Percentiles rank a stretch among this genome's conserved stretches.
phyloP scores from a whole-genome alignment of 2,113 vertebrate species.

The Megalops atlanticus region DNA sequence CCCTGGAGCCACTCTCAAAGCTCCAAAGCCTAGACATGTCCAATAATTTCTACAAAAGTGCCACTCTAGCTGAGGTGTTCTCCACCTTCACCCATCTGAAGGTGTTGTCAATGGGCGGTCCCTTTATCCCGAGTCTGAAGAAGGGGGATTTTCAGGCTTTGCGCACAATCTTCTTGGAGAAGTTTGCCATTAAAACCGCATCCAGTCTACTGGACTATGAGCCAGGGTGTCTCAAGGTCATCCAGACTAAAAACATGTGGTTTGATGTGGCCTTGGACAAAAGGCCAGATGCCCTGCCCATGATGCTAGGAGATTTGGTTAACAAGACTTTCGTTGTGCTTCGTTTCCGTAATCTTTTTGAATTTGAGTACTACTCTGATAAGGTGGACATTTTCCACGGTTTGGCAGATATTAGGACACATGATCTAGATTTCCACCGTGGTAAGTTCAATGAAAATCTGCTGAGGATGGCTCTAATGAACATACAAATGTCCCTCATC shows the following conservation, averaged over 20 bases:
- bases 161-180: constrained; percentile 57
- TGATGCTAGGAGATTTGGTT: constrained; percentile 70
- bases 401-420: constrained; percentile 52
- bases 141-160: constrained; percentile 64
- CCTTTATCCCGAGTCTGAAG: constrained; percentile 61
- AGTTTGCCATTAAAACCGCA: constrained; percentile 76
- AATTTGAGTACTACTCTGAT: constrained; percentile 75
- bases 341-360: constrained; percentile 81
- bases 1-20: constrained; percentile 59
- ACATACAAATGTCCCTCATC: constrained; percentile 61
- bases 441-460: constrained; percentile 83
- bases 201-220: constrained; percentile 71
- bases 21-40: constrained; percentile 70
- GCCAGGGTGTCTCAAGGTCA: constrained; percentile 66
- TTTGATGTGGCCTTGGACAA: constrained; percentile 75
- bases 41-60: constrained; percentile 74
- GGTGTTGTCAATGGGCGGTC: constrained; percentile 73
- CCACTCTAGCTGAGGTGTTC: constrained; percentile 59
- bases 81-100: constrained; percentile 56
- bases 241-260: constrained; percentile 68
- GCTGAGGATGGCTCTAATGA: constrained; percentile 69
- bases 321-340: constrained; percentile 64
- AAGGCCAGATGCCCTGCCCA: constrained; percentile 49
- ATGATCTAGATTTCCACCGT: constrained; percentile 71
- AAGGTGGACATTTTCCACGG: constrained; percentile 67